Evolutionary conservation across 2,113 vertebrate genomes (phyloP), one percentile per base, ranked within the genome.

Genomic region (Channa argus): DNA sequence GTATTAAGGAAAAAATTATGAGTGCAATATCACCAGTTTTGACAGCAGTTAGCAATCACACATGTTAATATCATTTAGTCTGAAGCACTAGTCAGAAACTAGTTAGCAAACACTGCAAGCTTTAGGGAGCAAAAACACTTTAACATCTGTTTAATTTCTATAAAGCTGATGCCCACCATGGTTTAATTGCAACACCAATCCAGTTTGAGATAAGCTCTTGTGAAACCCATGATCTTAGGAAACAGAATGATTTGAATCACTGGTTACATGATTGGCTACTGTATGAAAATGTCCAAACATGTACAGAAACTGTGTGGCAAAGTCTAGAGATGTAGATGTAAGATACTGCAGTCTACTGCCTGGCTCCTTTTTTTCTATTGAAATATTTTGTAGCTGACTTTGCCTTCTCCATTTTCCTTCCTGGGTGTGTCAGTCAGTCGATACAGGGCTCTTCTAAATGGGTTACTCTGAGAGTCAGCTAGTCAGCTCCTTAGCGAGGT

Each of bases 401-500:
- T 64, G 6, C 9, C 44, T 36, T 43, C 8, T 12, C 3, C 11
- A 33, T 33, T 53, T 41, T 12, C n/a, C 49, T 43, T 15, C 33
- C 1, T 24, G 59, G 14, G 24, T 12, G 9, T 7, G 7, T 46
- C 60, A 7, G 59, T 61, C 12, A 6, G 47, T 64, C 63, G 8
- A 44, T 54, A 44, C 6, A 2, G 11, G 38, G 11, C 24, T 62
- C 49, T 10, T 51, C 46, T 50, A 71, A 59, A 51, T 51, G 15
- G 38, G 46, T 60, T 34, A 44, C 49, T 63, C 11, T 53, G 33
- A 60, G 61, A 44, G 47, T 44, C 46, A 51, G 46, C 56, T 1
- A 7, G 37, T 60, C 47, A 45, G 39, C 58, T 62, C 69, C 39
- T 62, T 24, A 24, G 69, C 38, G 39, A n/a, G 50, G 6, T 8